These are phyloP conservation scores for Lagocephalus sceleratus DNA, from an alignment of 2,797 vertebrate genomes.

Conservation along the genomic window DNA sequence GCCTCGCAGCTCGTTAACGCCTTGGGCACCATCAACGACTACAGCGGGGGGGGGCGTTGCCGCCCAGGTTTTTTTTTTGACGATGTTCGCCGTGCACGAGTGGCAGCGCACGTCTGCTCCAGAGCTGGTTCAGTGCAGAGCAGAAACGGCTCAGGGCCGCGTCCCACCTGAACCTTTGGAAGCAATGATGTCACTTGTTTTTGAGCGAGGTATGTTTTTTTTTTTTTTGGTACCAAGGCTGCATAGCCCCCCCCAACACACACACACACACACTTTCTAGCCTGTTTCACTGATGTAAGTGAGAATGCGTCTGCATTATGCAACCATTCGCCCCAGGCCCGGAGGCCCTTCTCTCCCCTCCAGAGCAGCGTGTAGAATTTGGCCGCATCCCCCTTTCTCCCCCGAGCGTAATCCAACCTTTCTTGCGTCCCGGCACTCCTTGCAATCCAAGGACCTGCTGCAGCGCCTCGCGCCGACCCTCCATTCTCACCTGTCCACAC, in stretches of 20 bases:
- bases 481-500: slow-evolving; percentile 20
- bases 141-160: no score
- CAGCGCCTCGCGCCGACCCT: slow-evolving; percentile 9
- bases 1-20: no score
- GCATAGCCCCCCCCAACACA: background rate
- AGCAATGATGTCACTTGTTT: slow-evolving; percentile 29
- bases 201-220: slow-evolving; percentile 26
- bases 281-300: slow-evolving; percentile 31
- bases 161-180: no score
- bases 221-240: slow-evolving; percentile 1
- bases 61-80: no score
- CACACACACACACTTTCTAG: slow-evolving; percentile 4
- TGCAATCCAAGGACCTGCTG: slow-evolving; percentile 36
- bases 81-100: no score
- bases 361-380: slow-evolving; percentile 35
- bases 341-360: slow-evolving; percentile 29
- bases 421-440: slow-evolving; percentile 26
- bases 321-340: slow-evolving; percentile 30
- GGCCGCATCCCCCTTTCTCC: slow-evolving; percentile 20
- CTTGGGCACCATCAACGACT: no score
- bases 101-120: no score
- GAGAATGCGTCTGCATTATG: slow-evolving; percentile 50
- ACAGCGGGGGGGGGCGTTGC: no score
- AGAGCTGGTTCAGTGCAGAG: no score
- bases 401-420: slow-evolving; percentile 33